Percentiles rank a stretch among this genome's conserved stretches.
Evolutionary conservation across 37 sponge, comb jelly and placozoan species (phyloP).

Genomic region (Theonella swinhoei): DNA sequence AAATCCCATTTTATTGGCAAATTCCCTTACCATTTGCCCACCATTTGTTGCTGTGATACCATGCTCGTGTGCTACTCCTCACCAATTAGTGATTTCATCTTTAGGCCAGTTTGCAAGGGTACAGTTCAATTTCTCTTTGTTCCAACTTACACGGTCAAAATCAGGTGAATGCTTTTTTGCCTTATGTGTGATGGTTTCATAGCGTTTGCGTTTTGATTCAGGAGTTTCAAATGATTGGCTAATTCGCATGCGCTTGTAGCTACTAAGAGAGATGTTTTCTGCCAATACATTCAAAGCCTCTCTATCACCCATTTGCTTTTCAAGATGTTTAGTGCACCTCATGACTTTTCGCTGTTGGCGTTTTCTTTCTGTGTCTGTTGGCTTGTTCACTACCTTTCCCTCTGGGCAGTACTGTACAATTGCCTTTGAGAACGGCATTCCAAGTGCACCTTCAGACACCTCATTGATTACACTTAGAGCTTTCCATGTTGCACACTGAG

Average conservation of each 20-base stretch:
- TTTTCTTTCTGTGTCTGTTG: constrained; percentile 3
- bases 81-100: neutral
- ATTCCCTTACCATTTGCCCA: constrained; percentile 36
- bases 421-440: neutral
- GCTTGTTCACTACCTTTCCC: neutral
- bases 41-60: neutral
- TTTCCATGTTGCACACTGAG: too few relatives aligned
- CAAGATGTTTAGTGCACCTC: neutral
- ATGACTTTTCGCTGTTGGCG: neutral
- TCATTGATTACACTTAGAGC: too few relatives aligned
- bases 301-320: neutral
- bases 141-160: constrained; percentile 44
- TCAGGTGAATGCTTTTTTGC: constrained; percentile 28
- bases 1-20: constrained; percentile 24
- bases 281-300: constrained; percentile 2
- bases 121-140: constrained; percentile 18
- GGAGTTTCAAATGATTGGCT: constrained; percentile 24
- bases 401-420: neutral
- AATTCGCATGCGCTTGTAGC: constrained; percentile 15
- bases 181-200: neutral
- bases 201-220: constrained; percentile 3
- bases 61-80: neutral
- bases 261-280: neutral
- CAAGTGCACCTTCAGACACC: neutral
- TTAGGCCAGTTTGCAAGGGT: neutral